Base-by-base conservation (phyloP, 1,140 invertebrate genomes). In the Gryon sp. region DNA sequence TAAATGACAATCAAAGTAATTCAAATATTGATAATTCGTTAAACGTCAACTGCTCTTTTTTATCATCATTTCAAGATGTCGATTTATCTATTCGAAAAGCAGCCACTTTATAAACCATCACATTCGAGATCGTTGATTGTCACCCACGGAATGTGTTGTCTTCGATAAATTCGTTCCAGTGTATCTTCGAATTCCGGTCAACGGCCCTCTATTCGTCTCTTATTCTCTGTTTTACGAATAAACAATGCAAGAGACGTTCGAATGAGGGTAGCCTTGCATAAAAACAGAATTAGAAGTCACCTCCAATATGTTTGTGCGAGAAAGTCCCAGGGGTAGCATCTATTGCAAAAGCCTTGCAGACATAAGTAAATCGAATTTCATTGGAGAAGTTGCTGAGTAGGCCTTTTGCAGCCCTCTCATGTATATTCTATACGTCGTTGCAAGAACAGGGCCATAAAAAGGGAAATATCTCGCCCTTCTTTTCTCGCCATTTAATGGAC, bases 401-500 rank as follows among this genome's bases (percentile, higher is more conserved):
- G 55, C 62, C 66, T 77, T 57, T 72, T 40, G 43, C 57, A 52
- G 46, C 53, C 55, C 57, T 50, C 83, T 85, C 83, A 83, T 85
- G 78, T 84, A 81, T 86, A 85, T 87, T 85, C 81, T 74, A 84
- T 83, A 66, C 73, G 76, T 43, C 73, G 53, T 78, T 77, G 74
- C 74, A 79, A 78, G 72, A 73, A 48, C 80, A 75, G 79, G 78
- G 7, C 80, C 41, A 80, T 82, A 83, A 84, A 80, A 82, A 40
- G 75, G 76, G 82, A 81, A 84, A 77, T 78, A 82, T 53, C 59
- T 30, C 55, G 66, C 46, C 48, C 32, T 34, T 24, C 45, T 36
- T 38, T 26, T 63, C 53, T 45, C 20, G 57, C 75, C 59, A 81
- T 80, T 20, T 46, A 84, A 81, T 74, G 77, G 65, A n/a, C 65